These are phyloP conservation scores for Reticulitermes lucifugus DNA, from an alignment of 2,888 invertebrate genomes.

Conservation along the genomic window DNA sequence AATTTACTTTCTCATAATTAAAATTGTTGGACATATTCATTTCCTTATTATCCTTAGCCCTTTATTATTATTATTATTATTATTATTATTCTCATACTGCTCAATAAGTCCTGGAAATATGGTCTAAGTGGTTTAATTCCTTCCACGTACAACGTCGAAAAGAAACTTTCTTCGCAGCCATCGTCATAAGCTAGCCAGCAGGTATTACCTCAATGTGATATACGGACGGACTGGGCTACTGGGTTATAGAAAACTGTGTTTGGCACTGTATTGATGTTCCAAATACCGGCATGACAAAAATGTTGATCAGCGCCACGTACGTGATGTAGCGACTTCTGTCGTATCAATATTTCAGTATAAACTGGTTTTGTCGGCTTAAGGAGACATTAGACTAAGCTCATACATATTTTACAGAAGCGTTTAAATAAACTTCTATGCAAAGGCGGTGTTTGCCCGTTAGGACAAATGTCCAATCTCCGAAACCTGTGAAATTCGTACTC, in stretches of 20 bases:
- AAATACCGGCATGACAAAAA: not conserved
- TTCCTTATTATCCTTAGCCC: no score
- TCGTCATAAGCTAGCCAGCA: not conserved
- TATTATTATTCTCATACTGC: no score
- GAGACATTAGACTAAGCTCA: not conserved
- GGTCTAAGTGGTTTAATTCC: not conserved
- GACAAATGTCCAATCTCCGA: no score
- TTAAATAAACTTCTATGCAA: no score
- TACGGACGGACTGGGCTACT: slow-evolving; percentile 9
- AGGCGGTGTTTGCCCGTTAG: no score
- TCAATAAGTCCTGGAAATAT: no score
- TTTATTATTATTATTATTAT: no score
- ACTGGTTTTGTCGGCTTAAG: no score
- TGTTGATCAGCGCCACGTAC: not conserved
- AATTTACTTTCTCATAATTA: no score
- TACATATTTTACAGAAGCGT: no score
- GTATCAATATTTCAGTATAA: not conserved
- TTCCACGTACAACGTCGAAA: not conserved
- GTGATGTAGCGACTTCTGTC: not conserved
- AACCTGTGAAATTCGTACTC: no score
- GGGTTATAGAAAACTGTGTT: slow-evolving; percentile 36
- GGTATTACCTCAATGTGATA: not conserved
- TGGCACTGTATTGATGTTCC: slow-evolving; percentile 22
- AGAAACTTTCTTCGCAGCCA: not conserved
- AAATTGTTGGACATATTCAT: no score